Evolutionary conservation across 2,888 invertebrate species (phyloP).

Genomic region (Drosophila phalerata): DNA sequence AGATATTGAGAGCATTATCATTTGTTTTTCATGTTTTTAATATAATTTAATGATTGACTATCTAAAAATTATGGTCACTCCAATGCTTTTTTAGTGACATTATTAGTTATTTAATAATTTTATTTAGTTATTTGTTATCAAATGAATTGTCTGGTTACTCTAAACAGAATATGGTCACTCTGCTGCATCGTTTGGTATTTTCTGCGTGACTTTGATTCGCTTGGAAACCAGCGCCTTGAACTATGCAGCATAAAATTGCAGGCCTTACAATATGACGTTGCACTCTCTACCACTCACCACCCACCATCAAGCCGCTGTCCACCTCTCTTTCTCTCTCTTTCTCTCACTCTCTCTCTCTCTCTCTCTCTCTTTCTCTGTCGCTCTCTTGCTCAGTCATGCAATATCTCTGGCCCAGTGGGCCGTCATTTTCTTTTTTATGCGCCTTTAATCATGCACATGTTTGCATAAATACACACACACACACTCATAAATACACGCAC

Average conservation of each 20-base stretch:
- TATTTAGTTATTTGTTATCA: neutral
- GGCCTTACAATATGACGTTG: conserved; percentile 8
- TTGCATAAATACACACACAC: conserved; percentile 33
- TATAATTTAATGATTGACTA: neutral
- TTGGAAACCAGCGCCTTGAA: conserved; percentile 46
- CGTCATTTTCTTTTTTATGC: conserved; percentile 42
- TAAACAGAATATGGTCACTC: neutral
- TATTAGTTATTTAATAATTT: neutral
- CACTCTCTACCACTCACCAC: neutral
- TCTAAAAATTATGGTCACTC: too few relatives aligned
- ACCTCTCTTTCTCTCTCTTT: neutral
- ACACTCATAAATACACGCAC: conserved; percentile 12
- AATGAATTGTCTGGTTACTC: neutral
- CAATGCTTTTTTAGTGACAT: too few relatives aligned
- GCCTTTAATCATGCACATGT: conserved; percentile 61
- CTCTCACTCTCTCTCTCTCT: neutral
- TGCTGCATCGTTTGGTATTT: neutral
- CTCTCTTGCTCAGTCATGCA: conserved; percentile 13
- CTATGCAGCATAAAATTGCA: conserved; percentile 49
- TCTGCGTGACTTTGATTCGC: conserved; percentile 28
- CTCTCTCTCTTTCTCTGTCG: neutral
- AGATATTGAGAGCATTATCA: neutral
- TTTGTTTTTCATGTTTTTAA: too few relatives aligned
- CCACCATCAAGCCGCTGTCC: neutral
- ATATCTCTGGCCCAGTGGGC: conserved; percentile 28